These are phyloP conservation scores for Dyspetes luteomarginatus DNA, from an alignment of 2,888 invertebrate species.

Conservation along the genomic window DNA sequence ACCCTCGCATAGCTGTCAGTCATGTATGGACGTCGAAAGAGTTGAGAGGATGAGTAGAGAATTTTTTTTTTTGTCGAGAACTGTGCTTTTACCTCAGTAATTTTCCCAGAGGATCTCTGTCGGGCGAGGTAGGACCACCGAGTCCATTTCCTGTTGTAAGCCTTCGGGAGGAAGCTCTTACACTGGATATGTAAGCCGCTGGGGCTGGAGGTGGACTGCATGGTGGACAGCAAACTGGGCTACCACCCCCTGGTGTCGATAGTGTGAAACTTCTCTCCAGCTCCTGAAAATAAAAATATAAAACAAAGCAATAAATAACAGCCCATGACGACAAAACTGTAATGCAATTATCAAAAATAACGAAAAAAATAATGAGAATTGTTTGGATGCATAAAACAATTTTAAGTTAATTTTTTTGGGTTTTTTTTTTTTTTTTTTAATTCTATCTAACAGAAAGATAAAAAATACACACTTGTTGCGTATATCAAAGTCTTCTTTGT, in stretches of 20 bases:
- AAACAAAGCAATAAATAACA: not conserved
- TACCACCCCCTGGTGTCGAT: constrained; percentile 78
- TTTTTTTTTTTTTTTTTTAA: not conserved
- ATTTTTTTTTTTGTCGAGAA: not conserved
- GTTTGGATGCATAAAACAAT: too few species aligned
- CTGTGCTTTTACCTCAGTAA: constrained; percentile 74
- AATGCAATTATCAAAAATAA: not conserved
- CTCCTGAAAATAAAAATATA: constrained; percentile 71
- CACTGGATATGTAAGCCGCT: constrained; percentile 81
- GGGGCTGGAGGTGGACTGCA: constrained; percentile 80
- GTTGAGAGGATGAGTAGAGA: not conserved
- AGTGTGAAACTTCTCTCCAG: constrained; percentile 79
- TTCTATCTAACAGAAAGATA: too few species aligned
- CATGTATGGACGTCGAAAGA: not conserved
- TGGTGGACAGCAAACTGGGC: constrained; percentile 78
- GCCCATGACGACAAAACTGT: not conserved
- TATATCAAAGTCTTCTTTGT: too few species aligned
- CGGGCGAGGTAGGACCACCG: constrained; percentile 76
- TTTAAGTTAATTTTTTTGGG: too few species aligned
- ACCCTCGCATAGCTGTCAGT: not conserved
- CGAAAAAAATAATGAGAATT: too few species aligned
- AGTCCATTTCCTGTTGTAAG: constrained; percentile 74
- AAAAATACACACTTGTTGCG: too few species aligned
- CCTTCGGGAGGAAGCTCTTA: constrained; percentile 79
- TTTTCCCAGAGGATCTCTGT: constrained; percentile 77